Evolutionary conservation across 2,888 invertebrate genomes (phyloP).

Genomic region (Myathropa florea): DNA sequence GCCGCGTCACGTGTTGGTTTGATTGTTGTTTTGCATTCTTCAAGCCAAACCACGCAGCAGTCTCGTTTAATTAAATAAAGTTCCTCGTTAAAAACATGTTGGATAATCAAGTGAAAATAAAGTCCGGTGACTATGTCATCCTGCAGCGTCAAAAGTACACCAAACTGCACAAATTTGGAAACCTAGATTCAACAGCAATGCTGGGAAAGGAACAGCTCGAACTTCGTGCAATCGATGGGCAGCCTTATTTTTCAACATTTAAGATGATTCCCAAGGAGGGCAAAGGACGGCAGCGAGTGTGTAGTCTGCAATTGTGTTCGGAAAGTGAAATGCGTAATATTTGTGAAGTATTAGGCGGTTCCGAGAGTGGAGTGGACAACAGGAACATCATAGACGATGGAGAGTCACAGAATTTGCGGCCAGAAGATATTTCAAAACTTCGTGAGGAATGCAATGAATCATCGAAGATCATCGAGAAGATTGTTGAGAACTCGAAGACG

Average conservation of each 20-base stretch:
- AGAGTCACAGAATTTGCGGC: slow-evolving; percentile 89
- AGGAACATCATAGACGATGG: slow-evolving; percentile 89
- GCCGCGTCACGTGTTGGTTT: slow-evolving; percentile 31
- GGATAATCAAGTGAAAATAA: slow-evolving; percentile 80
- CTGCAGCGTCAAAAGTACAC: slow-evolving; percentile 89
- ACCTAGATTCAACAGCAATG: slow-evolving; percentile 83
- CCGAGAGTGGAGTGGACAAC: slow-evolving; percentile 89
- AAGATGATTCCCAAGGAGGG: slow-evolving; percentile 85
- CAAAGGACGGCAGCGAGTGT: slow-evolving; percentile 82
- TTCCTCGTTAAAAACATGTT: slow-evolving; percentile 14
- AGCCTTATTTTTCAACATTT: slow-evolving; percentile 88
- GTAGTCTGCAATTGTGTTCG: slow-evolving; percentile 82
- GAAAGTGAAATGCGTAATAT: slow-evolving; percentile 82
- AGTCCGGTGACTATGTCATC: slow-evolving; percentile 87
- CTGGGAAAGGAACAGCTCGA: slow-evolving; percentile 88
- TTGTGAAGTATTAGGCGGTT: slow-evolving; percentile 85
- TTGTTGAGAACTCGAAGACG: slow-evolving; percentile 95
- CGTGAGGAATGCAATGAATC: slow-evolving; percentile 88
- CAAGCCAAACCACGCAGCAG: background rate
- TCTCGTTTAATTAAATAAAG: background rate
- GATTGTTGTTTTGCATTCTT: slow-evolving; percentile 30
- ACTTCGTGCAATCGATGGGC: slow-evolving; percentile 85
- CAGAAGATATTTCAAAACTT: slow-evolving; percentile 90
- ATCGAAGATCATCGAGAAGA: slow-evolving; percentile 90
- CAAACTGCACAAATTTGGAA: slow-evolving; percentile 88